Conservation (phyloP, 2,888 invertebrate species). For the Masnerella sp. region DNA sequence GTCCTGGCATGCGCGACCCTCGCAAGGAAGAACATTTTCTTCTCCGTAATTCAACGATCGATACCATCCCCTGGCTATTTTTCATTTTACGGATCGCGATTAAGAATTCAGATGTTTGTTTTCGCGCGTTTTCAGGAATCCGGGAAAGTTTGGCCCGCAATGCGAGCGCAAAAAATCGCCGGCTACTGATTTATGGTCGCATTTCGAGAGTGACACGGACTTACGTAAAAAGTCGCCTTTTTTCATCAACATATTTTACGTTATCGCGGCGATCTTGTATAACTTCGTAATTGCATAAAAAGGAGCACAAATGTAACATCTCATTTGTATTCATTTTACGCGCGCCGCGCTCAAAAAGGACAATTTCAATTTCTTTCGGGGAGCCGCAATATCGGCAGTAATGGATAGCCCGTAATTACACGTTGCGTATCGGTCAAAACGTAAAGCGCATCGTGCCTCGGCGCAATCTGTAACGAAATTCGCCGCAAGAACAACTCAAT, state of each 20-base stretch:
- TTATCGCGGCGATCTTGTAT: conserved; percentile 53
- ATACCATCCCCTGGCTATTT: conserved; percentile 41
- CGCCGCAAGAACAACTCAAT: conserved; percentile 40
- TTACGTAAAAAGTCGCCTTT: conserved; percentile 29
- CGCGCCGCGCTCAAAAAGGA: conserved; percentile 45
- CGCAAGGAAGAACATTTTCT: conserved; percentile 31
- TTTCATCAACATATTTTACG: conserved; percentile 46
- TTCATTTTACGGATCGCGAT: conserved; percentile 35
- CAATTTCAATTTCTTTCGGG: conserved; percentile 62
- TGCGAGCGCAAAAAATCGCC: no score
- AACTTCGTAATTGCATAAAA: conserved; percentile 53
- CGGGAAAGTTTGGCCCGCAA: no score
- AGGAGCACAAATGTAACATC: conserved; percentile 49
- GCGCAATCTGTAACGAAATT: conserved; percentile 44
- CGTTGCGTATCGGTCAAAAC: conserved; percentile 60
- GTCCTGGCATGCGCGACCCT: conserved; percentile 43
- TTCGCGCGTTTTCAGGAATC: conserved; percentile 7
- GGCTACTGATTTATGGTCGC: conserved; percentile 21
- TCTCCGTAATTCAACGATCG: conserved; percentile 22
- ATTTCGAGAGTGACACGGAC: conserved; percentile 11
- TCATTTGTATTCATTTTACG: conserved; percentile 62
- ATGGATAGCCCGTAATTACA: conserved; percentile 66
- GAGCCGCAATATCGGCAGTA: conserved; percentile 59
- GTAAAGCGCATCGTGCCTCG: conserved; percentile 46
- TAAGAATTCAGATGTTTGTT: conserved; percentile 31